phyloP scores from a whole-genome alignment of 2,888 invertebrate species.

The Reticulitermes lucifugus region DNA sequence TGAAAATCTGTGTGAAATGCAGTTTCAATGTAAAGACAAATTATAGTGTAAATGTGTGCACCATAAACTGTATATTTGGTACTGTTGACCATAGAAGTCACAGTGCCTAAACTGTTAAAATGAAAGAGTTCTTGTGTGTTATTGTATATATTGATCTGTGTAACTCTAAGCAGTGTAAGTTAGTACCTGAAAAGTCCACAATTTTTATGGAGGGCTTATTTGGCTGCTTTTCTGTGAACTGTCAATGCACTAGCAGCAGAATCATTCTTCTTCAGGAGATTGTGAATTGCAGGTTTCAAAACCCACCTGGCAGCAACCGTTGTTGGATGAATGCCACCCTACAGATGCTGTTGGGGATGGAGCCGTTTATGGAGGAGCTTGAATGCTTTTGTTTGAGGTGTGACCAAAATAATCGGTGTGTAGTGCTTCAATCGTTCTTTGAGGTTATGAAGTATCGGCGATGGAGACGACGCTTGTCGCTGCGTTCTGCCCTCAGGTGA shows the following conservation, averaged over 20 bases:
- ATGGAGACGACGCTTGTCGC: neutral
- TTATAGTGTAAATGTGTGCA: too few species aligned
- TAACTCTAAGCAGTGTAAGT: too few species aligned
- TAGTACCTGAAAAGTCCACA: too few species aligned
- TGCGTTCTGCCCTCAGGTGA: conserved; percentile 11
- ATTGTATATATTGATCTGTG: too few species aligned
- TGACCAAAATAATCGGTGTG: neutral
- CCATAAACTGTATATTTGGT: too few species aligned
- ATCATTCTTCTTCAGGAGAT: neutral
- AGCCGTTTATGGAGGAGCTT: conserved; percentile 56
- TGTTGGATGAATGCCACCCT: conserved; percentile 60
- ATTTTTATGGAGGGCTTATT: too few species aligned
- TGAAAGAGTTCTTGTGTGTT: too few species aligned
- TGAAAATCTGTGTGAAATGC: too few species aligned
- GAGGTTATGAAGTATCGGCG: conserved; percentile 23
- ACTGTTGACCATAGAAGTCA: too few species aligned
- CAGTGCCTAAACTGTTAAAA: too few species aligned
- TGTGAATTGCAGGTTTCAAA: conserved; percentile 57
- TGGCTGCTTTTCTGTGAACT: too few species aligned
- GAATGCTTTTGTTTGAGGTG: conserved; percentile 42
- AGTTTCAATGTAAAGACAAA: too few species aligned
- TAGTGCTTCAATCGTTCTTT: conserved; percentile 27
- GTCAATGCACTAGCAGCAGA: neutral
- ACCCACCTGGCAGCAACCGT: conserved; percentile 60
- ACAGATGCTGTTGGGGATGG: conserved; percentile 58